A percentile compares a stretch with the other conserved stretches of the same genome.
Conservation (phyloP, 2,888 invertebrate genomes). For the Caenorhabditis sp. region DNA sequence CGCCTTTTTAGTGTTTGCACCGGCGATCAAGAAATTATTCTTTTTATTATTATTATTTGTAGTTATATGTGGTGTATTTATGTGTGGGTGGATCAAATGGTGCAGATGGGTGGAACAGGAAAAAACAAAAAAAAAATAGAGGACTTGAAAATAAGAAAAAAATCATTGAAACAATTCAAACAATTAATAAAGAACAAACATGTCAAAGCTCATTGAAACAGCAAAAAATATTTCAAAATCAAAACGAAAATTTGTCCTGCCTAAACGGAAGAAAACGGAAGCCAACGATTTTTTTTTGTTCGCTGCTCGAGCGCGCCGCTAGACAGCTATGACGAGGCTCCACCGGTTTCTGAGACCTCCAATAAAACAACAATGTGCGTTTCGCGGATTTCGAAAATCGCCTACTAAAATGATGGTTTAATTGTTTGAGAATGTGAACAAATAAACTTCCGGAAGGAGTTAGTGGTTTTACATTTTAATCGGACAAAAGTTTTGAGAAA, state of each 20-base stretch:
- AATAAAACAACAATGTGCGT: neutral
- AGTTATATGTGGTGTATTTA: neutral
- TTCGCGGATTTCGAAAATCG: neutral
- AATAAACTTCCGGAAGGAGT: too few relatives aligned
- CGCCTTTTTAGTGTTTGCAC: conserved; percentile 34
- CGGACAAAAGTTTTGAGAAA: too few relatives aligned
- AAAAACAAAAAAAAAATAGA: conserved; percentile 5
- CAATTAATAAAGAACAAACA: neutral
- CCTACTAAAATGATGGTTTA: neutral
- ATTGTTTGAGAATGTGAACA: neutral
- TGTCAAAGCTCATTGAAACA: neutral
- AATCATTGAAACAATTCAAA: neutral
- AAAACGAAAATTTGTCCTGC: neutral
- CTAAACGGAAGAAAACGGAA: neutral
- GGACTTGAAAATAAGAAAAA: neutral
- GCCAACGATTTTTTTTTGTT: neutral
- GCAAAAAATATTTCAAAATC: neutral
- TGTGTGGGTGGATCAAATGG: conserved; percentile 7
- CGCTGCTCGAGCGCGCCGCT: too few relatives aligned
- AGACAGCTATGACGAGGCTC: neutral
- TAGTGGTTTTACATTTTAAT: too few relatives aligned
- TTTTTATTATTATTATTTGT: neutral
- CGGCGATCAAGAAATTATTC: conserved; percentile 17
- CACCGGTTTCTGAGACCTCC: neutral
- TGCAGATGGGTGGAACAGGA: conserved; percentile 10